Evolutionary conservation across 2,113 vertebrate species (phyloP).

Genomic region (Lagopus muta): DNA sequence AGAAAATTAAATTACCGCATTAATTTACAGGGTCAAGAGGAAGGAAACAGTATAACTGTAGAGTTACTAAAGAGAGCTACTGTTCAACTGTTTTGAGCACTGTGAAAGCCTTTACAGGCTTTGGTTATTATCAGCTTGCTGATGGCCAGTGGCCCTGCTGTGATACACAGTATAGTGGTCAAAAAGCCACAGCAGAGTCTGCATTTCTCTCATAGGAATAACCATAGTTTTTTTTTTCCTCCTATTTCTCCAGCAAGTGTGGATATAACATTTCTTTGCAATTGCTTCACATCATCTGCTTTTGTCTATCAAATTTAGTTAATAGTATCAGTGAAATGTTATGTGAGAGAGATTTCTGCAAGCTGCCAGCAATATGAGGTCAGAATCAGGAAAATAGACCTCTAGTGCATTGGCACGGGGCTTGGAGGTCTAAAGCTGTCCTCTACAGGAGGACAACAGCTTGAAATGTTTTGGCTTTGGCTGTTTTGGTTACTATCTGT

Average conservation of each 20-base stretch:
- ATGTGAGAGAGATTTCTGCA: neutral
- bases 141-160: neutral
- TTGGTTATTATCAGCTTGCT: neutral
- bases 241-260: too few species aligned
- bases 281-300: neutral
- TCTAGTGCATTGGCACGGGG: accelerated
- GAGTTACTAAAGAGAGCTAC: neutral
- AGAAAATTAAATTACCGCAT: neutral
- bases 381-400: neutral
- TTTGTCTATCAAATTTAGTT: neutral
- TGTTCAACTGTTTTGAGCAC: neutral
- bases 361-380: neutral
- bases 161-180: neutral
- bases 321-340: neutral
- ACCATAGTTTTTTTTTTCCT: neutral
- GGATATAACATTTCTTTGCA: neutral
- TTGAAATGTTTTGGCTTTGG: neutral
- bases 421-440: neutral
- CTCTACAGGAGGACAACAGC: neutral
- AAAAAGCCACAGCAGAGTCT: neutral
- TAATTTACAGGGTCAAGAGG: neutral
- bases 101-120: neutral
- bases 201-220: neutral
- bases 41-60: neutral
- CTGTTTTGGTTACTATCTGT: neutral